These are phyloP conservation scores for Acropternis orthonyx DNA, from an alignment of 2,797 vertebrate genomes.

Conservation along the genomic window DNA sequence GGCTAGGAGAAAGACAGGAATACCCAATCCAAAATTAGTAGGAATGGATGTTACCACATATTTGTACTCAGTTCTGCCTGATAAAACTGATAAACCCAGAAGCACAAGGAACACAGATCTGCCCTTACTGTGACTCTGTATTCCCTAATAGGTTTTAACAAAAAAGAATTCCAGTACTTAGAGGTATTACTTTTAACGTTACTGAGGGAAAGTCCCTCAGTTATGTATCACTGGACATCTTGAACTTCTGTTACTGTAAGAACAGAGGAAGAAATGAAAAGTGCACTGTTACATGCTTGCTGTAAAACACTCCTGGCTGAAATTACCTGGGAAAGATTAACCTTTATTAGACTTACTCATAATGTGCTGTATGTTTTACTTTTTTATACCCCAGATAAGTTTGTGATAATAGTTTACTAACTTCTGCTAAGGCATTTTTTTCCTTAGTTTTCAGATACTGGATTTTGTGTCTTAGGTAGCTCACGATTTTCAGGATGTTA, in stretches of 20 bases:
- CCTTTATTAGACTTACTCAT: neutral
- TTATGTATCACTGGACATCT: neutral
- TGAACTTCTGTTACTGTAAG: neutral
- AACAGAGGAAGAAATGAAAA: neutral
- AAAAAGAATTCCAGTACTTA: neutral
- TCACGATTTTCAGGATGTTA: neutral
- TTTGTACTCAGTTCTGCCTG: neutral
- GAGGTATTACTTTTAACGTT: neutral
- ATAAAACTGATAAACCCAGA: neutral
- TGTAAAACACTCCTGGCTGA: neutral
- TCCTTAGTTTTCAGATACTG: neutral
- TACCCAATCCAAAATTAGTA: neutral
- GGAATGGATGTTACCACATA: neutral
- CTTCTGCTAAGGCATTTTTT: neutral
- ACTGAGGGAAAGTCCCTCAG: neutral
- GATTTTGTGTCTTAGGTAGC: neutral
- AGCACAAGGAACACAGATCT: neutral
- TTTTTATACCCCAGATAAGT: neutral
- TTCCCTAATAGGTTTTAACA: neutral
- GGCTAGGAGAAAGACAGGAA: neutral
- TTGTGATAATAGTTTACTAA: neutral
- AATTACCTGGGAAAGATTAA: neutral
- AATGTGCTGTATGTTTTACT: neutral
- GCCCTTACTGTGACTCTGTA: neutral
- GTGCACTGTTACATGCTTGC: neutral